A percentile compares a stretch with the other conserved stretches of the same genome.
These are phyloP conservation scores for Rotaria sp. DNA, from an alignment of 2,888 invertebrate genomes.

Conservation along the genomic window DNA sequence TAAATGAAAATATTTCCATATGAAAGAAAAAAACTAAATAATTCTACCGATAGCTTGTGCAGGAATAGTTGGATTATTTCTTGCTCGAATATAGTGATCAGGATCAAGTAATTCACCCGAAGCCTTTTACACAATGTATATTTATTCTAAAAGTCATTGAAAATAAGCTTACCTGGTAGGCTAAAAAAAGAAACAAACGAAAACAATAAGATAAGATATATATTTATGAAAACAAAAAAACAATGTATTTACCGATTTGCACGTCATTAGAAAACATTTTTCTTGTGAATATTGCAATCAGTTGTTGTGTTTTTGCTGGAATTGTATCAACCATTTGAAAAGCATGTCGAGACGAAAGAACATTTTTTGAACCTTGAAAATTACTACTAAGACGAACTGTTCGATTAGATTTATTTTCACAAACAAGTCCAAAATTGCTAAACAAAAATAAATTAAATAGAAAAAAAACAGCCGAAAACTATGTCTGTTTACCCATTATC, in stretches of 20 bases:
- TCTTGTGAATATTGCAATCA: conserved; percentile 19
- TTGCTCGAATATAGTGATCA: conserved; percentile 22
- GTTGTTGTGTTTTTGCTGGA: not conserved
- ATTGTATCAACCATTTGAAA: conserved; percentile 16
- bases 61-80: not conserved
- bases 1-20: not conserved
- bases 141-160: not conserved
- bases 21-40: not conserved
- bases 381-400: conserved; percentile 16
- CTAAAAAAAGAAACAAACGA: not conserved
- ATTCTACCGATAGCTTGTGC: not conserved
- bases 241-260: not conserved
- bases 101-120: conserved; percentile 28
- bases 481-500: not conserved
- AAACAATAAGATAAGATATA: not conserved
- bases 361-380: conserved; percentile 30
- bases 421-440: conserved; percentile 28
- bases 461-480: not conserved
- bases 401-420: conserved; percentile 9
- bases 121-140: not conserved
- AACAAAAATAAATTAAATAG: not conserved
- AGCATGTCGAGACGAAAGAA: not conserved
- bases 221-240: not conserved
- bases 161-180: not conserved
- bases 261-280: conserved; percentile 22